phyloP scores from a whole-genome alignment of 2,797 vertebrate genomes.

The Amazona finschi region DNA sequence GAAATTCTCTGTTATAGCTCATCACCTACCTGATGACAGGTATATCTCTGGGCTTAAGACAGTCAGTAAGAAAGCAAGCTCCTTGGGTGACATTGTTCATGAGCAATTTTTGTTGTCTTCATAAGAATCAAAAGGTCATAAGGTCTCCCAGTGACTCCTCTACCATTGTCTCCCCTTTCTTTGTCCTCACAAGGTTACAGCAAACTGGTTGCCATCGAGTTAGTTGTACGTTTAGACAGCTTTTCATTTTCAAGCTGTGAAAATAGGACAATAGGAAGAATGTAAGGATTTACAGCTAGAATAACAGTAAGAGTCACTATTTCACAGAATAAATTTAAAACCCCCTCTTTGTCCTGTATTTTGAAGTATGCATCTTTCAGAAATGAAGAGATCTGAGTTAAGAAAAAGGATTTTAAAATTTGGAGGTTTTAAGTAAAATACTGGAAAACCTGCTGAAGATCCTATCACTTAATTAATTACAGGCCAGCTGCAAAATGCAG shows the following conservation, averaged over 20 bases:
- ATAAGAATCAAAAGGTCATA: background rate
- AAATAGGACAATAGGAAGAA: background rate
- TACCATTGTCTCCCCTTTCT: background rate
- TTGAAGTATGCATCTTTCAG: background rate
- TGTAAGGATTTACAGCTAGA: background rate
- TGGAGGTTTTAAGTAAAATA: background rate
- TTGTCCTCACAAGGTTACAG: background rate
- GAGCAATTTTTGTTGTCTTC: background rate
- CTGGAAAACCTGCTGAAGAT: background rate
- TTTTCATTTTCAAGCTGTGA: background rate
- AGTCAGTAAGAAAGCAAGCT: background rate
- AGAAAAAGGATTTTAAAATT: background rate
- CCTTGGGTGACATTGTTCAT: background rate
- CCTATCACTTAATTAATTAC: background rate
- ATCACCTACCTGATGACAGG: background rate
- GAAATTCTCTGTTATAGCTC: background rate
- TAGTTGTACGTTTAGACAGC: background rate
- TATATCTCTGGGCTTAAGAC: background rate
- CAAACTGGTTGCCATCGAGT: background rate
- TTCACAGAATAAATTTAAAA: background rate
- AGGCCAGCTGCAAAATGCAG: background rate
- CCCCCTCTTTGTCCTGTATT: background rate
- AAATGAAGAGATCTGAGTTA: background rate
- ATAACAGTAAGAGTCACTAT: background rate
- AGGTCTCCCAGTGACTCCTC: background rate